Evolutionary conservation across 2,797 vertebrate species (phyloP).

Genomic region (Margarornis squamiger): DNA sequence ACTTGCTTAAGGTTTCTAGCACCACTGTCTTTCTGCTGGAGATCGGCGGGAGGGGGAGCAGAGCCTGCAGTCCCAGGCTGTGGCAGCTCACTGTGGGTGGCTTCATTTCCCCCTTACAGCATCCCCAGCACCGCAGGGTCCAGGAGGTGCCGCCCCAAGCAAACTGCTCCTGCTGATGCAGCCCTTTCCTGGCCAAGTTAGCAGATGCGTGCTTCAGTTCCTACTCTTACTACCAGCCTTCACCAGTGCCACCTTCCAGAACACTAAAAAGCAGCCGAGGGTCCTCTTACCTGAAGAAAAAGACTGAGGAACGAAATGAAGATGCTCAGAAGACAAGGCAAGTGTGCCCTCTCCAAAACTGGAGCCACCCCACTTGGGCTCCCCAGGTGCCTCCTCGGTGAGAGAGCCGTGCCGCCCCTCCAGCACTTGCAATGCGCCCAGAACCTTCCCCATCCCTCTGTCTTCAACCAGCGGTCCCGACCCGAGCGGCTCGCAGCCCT

Average conservation of each 20-base stretch:
- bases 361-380: rapidly evolving
- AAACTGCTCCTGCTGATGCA: background rate
- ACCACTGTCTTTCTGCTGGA: background rate
- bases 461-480: rapidly evolving
- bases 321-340: background rate
- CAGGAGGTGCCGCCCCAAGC: background rate
- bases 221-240: background rate
- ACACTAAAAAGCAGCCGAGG: background rate
- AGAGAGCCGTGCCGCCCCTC: rapidly evolving
- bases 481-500: background rate
- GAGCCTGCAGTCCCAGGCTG: rapidly evolving
- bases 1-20: background rate
- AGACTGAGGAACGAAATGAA: background rate
- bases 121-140: rapidly evolving
- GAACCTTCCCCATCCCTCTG: background rate
- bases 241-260: background rate
- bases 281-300: background rate
- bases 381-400: background rate
- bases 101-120: background rate
- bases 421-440: background rate
- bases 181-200: background rate
- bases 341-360: background rate
- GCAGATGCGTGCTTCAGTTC: background rate
- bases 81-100: rapidly evolving
- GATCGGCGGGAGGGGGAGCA: background rate